phyloP scores from a whole-genome alignment of 2,888 invertebrate species.

The Drosophila colorata region DNA sequence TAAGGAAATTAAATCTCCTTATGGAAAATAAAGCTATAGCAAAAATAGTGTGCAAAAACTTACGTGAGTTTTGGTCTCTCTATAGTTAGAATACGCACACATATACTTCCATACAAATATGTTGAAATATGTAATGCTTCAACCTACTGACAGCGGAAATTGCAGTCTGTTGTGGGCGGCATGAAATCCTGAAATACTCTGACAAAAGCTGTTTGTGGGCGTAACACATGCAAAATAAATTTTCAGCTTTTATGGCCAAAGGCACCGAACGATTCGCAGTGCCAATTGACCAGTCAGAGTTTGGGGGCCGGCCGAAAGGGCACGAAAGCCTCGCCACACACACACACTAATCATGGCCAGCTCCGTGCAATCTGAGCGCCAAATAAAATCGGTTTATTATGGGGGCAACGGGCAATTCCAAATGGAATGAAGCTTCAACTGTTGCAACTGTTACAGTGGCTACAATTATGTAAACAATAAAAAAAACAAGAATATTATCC shows the following conservation, averaged over 20 bases:
- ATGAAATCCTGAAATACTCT: conserved; percentile 11
- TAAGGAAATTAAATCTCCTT: no score
- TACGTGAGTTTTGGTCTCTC: no score
- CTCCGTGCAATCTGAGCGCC: conserved; percentile 17
- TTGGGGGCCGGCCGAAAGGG: background rate
- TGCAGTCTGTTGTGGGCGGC: conserved; percentile 26
- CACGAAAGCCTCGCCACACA: background rate
- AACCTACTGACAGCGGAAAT: conserved; percentile 36
- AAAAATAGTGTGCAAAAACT: no score
- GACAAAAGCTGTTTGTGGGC: conserved; percentile 30
- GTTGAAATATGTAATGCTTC: background rate
- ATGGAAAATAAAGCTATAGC: no score
- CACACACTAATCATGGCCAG: conserved; percentile 42
- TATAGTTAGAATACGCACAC: background rate
- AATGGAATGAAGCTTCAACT: conserved; percentile 4
- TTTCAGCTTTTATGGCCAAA: conserved; percentile 36
- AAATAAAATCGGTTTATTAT: conserved; percentile 17
- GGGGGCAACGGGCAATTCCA: background rate
- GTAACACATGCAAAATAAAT: conserved; percentile 43
- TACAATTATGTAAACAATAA: conserved; percentile 16
- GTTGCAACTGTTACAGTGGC: conserved; percentile 5
- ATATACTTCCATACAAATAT: background rate
- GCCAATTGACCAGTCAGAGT: conserved; percentile 23
- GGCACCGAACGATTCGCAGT: conserved; percentile 2
- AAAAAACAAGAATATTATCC: background rate